Percentiles rank a stretch among this genome's conserved stretches.
Evolutionary conservation across 2,888 invertebrate genomes (phyloP).

Genomic region (Alcis repandata): DNA sequence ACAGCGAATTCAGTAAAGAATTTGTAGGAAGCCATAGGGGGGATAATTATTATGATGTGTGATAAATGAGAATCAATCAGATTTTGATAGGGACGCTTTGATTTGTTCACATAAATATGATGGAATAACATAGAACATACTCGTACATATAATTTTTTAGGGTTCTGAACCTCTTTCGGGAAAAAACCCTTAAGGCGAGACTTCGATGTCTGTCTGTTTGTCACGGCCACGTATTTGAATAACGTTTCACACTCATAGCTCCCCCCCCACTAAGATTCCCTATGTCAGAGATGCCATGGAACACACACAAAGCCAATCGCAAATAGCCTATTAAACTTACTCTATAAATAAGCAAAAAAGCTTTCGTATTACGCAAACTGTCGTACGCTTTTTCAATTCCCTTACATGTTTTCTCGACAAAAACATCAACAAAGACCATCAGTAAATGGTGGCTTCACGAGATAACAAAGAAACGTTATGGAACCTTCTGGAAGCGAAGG

Average conservation of each 20-base stretch:
- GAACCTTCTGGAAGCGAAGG: conserved; percentile 16
- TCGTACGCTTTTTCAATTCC: conserved; percentile 9
- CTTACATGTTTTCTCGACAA: conserved; percentile 14
- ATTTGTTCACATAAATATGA: not conserved
- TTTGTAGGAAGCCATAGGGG: conserved; percentile 38
- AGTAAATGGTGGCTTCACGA: conserved; percentile 18
- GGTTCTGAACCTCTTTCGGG: too few relatives aligned
- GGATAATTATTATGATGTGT: conserved; percentile 31
- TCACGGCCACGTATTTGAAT: too few relatives aligned
- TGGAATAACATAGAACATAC: conserved; percentile 1
- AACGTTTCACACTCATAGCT: too few relatives aligned
- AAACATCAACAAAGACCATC: conserved; percentile 24
- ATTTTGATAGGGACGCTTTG: conserved; percentile 8
- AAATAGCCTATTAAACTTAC: not conserved
- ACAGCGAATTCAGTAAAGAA: conserved; percentile 43
- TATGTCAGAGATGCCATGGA: too few relatives aligned
- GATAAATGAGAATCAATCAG: conserved; percentile 25
- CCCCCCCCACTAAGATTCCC: too few relatives aligned
- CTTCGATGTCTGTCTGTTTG: too few relatives aligned
- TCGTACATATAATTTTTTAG: too few relatives aligned
- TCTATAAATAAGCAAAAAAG: not conserved
- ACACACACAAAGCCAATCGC: too few relatives aligned
- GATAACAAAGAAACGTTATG: conserved; percentile 27
- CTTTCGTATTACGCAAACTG: conserved; percentile 5
- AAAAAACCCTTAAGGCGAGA: too few relatives aligned